Base-by-base conservation (phyloP, 2,113 vertebrate species). In the Sphyrna mokarran region DNA sequence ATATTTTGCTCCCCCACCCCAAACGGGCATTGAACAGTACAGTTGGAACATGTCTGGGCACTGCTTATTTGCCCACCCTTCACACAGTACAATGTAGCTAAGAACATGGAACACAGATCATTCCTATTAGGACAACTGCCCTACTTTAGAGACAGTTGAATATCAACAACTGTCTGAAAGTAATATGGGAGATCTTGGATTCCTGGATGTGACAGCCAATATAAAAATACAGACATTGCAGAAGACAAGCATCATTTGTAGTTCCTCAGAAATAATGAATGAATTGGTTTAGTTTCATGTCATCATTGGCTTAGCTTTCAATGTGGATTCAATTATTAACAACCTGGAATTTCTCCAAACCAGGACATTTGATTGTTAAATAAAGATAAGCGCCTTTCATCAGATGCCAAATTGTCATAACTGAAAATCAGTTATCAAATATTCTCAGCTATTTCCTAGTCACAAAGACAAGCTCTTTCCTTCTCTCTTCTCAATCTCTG, bases 331-430 rank as follows among this genome's bases (percentile, higher is more conserved):
- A 66, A 66, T 91, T 91, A 91, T 2, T 5, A 63, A 8, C 58
- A 66, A n/a, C 13, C 18, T 91, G 89, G 33, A 91, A 63, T 18
- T 37, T 20, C 14, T n/a, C 61, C 89, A 91, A 33, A 66, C 58
- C 54, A 18, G 29, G 14, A 16, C 1, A 26, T 29, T 91, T n/a
- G 87, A 91, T 91, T n/a, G 54, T 90, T 90, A 90, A 91, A 91
- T 91, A 91, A 91, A 63, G 58, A 91, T 58, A 91, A 66, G 63
- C 10, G 29, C 33, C 58, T 91, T 90, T 63, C 87, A 91, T 91
- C 58, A n/a, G 58, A 33, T 91, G 89, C 54, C 89, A 93, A n/a
- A 22, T 61, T 20, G 33, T 66, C 61, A 66, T 23, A 37, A 33
- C 16, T 68, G 33, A 93, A 37, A 6, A 63, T 63, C 58, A n/a